Base-by-base conservation (phyloP, 2,888 invertebrate species). In the Bruchidius siliquastri region DNA sequence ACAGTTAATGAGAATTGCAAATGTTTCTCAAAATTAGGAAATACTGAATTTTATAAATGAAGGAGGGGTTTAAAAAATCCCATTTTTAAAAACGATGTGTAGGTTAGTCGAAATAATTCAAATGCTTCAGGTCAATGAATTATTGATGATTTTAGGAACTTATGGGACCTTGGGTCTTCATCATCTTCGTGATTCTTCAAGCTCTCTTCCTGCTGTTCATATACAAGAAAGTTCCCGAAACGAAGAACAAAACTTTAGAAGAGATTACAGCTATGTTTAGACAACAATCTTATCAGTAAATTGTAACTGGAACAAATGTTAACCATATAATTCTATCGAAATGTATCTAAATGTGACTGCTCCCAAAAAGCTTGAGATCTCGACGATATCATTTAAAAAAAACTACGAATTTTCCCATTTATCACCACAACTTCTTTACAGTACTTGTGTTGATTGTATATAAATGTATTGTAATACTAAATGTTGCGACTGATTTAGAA, bases 221-320 rank as follows among this genome's bases (percentile, higher is more conserved):
- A 30, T 93, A 89, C 84, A 91, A 91, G 83, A 95, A 93, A 85
- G 94, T 97, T 0, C 97, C 96, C 0, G 96, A 97, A 86, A 97
- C 97, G 0, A 96, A 94, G 85, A 94, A 94, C 85, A 94, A 93
- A 83, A 92, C 94, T 0, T 89, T 93, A 71, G 95, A 96, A 83
- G 96, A 96, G 84, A 95, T 96, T 71, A 92, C 93, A 0, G 92
- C 93, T 21, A 91, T 93, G 90, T 95, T 94, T 85, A 89, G 94
- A 79, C 94, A 94, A 80, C 89, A 88, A 81, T 90, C 90, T 30
- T 91, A 90, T 87, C 91, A 88, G 88, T 88, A 82, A 90, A 73
- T 18, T 72, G 20, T 20, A 32, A 70, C 8, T 22, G 70, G 20
- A 22, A 13, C 22, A n/a, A 18, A 49, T 1, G 3, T 49, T 13